Percentiles rank a stretch among this genome's conserved stretches.
Evolutionary conservation across 2,888 invertebrate genomes (phyloP).

Genomic region (Leucophora obtusa): DNA sequence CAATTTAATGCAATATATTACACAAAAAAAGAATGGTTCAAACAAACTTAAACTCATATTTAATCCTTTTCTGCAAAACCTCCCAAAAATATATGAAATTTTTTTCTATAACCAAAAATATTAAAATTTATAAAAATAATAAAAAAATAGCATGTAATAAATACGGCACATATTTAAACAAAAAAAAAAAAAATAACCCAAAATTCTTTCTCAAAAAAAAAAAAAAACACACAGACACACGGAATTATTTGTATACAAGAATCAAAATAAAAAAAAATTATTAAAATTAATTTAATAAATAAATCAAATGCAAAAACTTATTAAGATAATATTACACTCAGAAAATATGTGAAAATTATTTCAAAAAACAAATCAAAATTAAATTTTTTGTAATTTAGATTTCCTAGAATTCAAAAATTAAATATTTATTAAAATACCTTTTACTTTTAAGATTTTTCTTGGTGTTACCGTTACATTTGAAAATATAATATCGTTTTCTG

Average conservation of each 20-base stretch:
- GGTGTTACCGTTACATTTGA: too few species aligned
- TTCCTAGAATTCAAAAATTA: too few species aligned
- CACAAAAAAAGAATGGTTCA: slow-evolving; percentile 16
- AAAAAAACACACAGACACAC: slow-evolving; percentile 6
- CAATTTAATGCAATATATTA: slow-evolving; percentile 42
- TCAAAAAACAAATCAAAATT: too few species aligned
- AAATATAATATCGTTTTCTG: too few species aligned
- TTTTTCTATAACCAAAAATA: slow-evolving; percentile 42
- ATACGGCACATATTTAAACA: slow-evolving; percentile 27
- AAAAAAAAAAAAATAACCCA: slow-evolving; percentile 36
- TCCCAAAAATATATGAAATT: slow-evolving; percentile 55
- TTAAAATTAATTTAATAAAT: slow-evolving; percentile 1
- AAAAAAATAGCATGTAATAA: slow-evolving; percentile 36
- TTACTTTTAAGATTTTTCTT: too few species aligned
- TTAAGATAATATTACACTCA: too few species aligned
- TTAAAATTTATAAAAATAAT: slow-evolving; percentile 25
- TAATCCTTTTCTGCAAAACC: slow-evolving; percentile 46
- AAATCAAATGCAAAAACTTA: slow-evolving; percentile 20
- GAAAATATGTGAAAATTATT: too few species aligned
- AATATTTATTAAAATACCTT: too few species aligned
- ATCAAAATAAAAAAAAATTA: slow-evolving; percentile 40
- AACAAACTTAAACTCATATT: slow-evolving; percentile 13
- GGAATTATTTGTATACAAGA: slow-evolving; percentile 61
- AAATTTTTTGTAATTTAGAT: too few species aligned
- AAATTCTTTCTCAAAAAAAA: slow-evolving; percentile 28